phyloP scores from a whole-genome alignment of 64 coral and sea anemone species.

The Trachythela sp. region DNA sequence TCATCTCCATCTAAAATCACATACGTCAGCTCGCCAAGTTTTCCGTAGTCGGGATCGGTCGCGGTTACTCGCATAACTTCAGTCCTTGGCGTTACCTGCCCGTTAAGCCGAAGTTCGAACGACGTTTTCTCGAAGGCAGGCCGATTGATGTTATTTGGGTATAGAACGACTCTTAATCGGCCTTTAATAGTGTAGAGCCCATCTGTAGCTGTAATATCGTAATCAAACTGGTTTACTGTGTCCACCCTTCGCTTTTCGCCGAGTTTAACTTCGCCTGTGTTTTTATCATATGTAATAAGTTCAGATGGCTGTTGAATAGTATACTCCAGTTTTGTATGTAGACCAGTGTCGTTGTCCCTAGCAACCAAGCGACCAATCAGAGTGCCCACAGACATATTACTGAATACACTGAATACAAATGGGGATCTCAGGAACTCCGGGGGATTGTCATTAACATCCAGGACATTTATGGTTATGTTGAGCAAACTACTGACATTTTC shows the following conservation, averaged over 20 bases:
- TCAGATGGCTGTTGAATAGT: neutral
- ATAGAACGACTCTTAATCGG: neutral
- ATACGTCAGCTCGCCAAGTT: slow-evolving; percentile 1
- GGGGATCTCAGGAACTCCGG: neutral
- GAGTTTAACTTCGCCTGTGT: neutral
- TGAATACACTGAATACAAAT: slow-evolving; percentile 1
- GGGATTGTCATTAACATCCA: slow-evolving; percentile 7
- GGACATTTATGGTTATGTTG: neutral
- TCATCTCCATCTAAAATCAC: neutral
- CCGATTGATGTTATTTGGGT: neutral
- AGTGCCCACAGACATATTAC: neutral
- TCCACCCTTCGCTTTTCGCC: neutral
- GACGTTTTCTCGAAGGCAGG: neutral
- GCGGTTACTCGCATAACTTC: slow-evolving; percentile 1
- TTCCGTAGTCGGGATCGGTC: slow-evolving; percentile 1
- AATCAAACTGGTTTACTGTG: neutral
- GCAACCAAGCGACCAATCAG: neutral
- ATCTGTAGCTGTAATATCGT: neutral
- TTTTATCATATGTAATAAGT: neutral
- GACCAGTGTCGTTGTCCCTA: neutral
- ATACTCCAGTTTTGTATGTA: neutral
- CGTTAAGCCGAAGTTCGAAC: neutral
- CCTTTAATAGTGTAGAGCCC: neutral
- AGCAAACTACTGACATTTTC: neutral
- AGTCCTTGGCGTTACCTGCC: neutral